Conservation (phyloP, 2,888 invertebrate genomes). For the Cyaniris semiargus region DNA sequence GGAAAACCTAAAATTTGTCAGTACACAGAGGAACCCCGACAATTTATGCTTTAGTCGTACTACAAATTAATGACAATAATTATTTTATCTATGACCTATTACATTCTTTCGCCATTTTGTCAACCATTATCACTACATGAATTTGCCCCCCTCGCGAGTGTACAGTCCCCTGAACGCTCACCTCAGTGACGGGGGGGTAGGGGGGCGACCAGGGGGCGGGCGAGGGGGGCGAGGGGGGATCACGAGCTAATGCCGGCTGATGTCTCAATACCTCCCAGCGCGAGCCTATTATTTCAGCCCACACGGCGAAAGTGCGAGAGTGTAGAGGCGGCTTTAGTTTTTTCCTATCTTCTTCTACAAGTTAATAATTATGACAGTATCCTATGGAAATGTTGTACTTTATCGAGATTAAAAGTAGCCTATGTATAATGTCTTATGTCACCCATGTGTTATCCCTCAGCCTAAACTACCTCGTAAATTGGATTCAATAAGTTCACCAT, state of each 20-base stretch:
- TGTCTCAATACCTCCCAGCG: constrained; percentile 82
- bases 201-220: constrained; percentile 38
- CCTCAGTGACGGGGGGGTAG: constrained; percentile 37
- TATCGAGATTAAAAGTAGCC: no score
- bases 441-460: no score
- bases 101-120: background rate
- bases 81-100: background rate
- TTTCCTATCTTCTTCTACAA: no score
- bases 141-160: constrained; percentile 26
- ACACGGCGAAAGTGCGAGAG: constrained; percentile 60
- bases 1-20: no score
- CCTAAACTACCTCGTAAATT: no score
- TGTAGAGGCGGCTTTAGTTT: constrained; percentile 52
- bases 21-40: no score
- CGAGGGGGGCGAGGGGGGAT: constrained; percentile 41
- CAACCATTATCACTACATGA: background rate
- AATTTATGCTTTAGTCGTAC: no score
- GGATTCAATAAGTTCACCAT: no score
- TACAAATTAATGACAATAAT: no score
- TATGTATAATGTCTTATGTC: no score
- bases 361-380: no score
- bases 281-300: constrained; percentile 78
- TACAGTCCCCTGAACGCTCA: constrained; percentile 41
- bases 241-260: constrained; percentile 68
- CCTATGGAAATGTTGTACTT: no score